Evolutionary conservation across 2,797 vertebrate genomes (phyloP).

Genomic region (Myiothlypis chrysogaster): DNA sequence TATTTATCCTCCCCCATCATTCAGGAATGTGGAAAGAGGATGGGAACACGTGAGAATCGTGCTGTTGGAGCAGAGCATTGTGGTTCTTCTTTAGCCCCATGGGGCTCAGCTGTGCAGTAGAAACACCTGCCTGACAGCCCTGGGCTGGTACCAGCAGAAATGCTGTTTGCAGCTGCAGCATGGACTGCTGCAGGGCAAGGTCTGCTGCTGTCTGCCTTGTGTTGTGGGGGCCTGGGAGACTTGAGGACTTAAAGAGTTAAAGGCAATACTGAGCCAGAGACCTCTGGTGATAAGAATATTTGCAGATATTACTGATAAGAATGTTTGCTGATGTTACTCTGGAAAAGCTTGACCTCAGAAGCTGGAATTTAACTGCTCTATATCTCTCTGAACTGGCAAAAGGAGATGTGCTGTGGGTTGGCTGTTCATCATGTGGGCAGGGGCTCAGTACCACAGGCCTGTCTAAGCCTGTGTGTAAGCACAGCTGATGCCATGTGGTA

Average conservation of each 20-base stretch:
- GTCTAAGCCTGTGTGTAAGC: not conserved
- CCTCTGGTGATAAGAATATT: not conserved
- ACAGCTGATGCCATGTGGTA: not conserved
- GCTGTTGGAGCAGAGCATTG: not conserved
- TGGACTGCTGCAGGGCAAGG: not conserved
- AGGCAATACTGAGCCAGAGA: not conserved
- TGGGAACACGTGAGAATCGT: not conserved
- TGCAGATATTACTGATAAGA: not conserved
- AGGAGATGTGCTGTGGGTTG: not conserved
- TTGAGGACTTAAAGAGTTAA: not conserved
- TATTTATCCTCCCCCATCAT: not conserved
- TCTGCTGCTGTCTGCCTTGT: not conserved
- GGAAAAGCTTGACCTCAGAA: not conserved
- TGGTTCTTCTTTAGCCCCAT: not conserved
- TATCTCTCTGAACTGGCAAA: not conserved
- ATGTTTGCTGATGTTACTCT: not conserved
- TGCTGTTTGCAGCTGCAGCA: not conserved
- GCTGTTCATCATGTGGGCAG: not conserved
- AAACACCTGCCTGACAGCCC: not conserved
- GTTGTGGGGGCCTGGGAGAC: not conserved
- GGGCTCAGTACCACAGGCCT: not conserved
- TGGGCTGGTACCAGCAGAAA: not conserved
- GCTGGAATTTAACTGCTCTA: not conserved
- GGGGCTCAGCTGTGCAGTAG: not conserved
- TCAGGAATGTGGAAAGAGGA: not conserved